Evolutionary conservation across 1,140 invertebrate species (phyloP), one percentile per base, ranked within the genome.

Genomic region (Thereuonema tuberculata): DNA sequence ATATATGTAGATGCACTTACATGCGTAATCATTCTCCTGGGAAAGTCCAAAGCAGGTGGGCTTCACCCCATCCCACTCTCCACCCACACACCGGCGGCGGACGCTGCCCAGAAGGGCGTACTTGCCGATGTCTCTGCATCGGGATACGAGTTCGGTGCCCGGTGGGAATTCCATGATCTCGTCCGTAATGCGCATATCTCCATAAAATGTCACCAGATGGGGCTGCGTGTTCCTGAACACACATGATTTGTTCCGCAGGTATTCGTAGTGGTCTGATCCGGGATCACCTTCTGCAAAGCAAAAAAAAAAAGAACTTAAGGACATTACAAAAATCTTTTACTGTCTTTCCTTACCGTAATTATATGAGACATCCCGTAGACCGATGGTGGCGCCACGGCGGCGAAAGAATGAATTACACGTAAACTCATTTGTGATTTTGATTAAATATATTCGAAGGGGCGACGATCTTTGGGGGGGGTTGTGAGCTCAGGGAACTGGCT

Each of bases 101-200:
- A 79, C 81, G 2, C 77, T 73, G 59, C 81, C 81, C 56, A 74
- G 74, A 69, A 83, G 73, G 1, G 76, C 71, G 67, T 76, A 75
- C 67, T 87, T 87, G n/a, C 86, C 87, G 62, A 90, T 88, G 66
- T 90, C 87, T 20, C 78, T 76, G 70, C 87, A 90, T 65, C 87
- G 80, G 61, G 66, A 77, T 2, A 74, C 82, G 76, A 90, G 77
- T 26, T 81, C 74, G 2, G 86, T 79, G 2, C 83, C 84, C 1
- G 84, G 79, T 1, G 84, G 82, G 70, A 88, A 88, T 64, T 89
- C 85, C 0, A 85, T 82, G 21, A 78, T 69, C 55, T 85, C 84
- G 64, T 87, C 84, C 1, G 80, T 80, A 23, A 89, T 82, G 68
- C 84, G 78, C 61, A 84, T 76, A 68, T 89, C 86, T 59, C 85